phyloP scores from a whole-genome alignment of 2,797 vertebrate genomes.

The Enteromius paludinosus region DNA sequence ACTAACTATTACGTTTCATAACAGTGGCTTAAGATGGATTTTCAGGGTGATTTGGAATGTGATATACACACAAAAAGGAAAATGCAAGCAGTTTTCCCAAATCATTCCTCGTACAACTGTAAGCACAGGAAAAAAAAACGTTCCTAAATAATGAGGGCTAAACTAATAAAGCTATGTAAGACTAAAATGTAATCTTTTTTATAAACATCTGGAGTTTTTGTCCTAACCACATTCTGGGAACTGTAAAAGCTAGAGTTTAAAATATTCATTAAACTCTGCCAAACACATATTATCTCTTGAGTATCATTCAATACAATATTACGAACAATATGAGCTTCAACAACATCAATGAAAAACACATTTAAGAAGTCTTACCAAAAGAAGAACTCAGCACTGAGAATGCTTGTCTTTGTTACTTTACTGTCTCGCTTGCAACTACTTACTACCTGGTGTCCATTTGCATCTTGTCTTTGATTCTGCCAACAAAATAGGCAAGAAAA shows the following conservation, averaged over 20 bases:
- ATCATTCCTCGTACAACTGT: not conserved
- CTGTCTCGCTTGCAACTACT: not conserved
- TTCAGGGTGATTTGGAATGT: not conserved
- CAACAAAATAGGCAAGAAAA: not conserved
- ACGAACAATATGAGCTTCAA: not conserved
- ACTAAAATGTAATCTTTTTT: not conserved
- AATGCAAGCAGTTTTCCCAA: not conserved
- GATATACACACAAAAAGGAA: not conserved
- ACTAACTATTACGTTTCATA: not conserved
- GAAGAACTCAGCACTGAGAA: not conserved
- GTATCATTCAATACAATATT: not conserved
- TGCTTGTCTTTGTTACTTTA: not conserved
- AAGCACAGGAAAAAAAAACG: not conserved
- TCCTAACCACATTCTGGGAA: not conserved
- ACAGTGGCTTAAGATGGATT: conserved; percentile 2
- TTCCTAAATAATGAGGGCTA: not conserved
- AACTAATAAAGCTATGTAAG: not conserved
- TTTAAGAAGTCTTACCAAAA: not conserved
- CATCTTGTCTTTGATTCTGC: not conserved
- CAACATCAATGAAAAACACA: not conserved
- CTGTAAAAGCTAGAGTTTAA: not conserved
- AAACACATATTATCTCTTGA: not conserved
- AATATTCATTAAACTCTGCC: not conserved
- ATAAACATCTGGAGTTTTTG: not conserved
- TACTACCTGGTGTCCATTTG: not conserved